These are phyloP conservation scores for Boloria selene DNA, from an alignment of 2,888 invertebrate species.

Conservation along the genomic window DNA sequence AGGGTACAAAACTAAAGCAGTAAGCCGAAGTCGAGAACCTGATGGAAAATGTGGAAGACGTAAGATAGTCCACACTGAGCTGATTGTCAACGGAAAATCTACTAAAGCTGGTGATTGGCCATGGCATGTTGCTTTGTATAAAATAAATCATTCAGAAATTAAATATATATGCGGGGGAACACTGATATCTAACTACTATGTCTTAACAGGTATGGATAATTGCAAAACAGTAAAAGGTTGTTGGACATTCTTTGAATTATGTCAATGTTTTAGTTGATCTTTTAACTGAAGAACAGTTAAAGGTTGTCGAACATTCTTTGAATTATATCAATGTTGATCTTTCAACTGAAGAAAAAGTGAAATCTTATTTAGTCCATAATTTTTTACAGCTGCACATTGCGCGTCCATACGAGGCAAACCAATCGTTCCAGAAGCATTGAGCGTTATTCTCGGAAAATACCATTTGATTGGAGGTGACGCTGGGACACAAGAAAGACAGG, in stretches of 20 bases:
- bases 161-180: slow-evolving; percentile 68
- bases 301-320: background rate
- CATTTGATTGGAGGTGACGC: slow-evolving; percentile 27
- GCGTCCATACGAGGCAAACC: slow-evolving; percentile 21
- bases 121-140: slow-evolving; percentile 64
- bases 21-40: slow-evolving; percentile 1
- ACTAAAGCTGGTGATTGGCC: slow-evolving; percentile 68
- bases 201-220: slow-evolving; percentile 55
- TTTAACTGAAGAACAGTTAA: background rate
- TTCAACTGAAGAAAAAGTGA: too few relatives aligned
- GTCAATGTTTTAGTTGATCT: too few relatives aligned
- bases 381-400: slow-evolving; percentile 27
- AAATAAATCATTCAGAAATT: slow-evolving; percentile 44
- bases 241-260: background rate
- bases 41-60: slow-evolving; percentile 52
- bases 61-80: slow-evolving; percentile 52
- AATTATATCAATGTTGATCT: too few relatives aligned
- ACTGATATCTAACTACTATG: slow-evolving; percentile 51
- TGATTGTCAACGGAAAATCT: slow-evolving; percentile 57
- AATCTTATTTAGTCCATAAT: too few relatives aligned
- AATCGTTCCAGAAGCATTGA: slow-evolving; percentile 39
- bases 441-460: slow-evolving; percentile 39
- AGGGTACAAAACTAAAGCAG: slow-evolving; percentile 3
- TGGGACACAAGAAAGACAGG: slow-evolving; percentile 26
- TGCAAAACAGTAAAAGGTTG: background rate